Evolutionary conservation across 2,797 vertebrate genomes (phyloP).

Genomic region (Morus bassanus): DNA sequence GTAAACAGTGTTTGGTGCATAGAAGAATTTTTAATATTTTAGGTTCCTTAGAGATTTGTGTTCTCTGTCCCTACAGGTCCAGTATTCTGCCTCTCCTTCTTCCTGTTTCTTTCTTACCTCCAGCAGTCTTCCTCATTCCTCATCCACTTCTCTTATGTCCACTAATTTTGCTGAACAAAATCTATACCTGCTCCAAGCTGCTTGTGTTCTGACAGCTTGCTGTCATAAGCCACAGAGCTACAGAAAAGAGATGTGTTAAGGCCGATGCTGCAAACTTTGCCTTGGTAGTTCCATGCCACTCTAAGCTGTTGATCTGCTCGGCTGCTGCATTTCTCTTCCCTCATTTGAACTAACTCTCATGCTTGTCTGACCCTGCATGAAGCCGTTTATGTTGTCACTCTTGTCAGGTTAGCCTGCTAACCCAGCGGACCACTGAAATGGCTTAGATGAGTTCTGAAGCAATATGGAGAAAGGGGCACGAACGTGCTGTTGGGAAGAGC

Average conservation of each 20-base stretch:
- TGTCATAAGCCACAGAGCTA: background rate
- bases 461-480: background rate
- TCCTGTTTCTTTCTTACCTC: background rate
- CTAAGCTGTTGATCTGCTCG: background rate
- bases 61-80: background rate
- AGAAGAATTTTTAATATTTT: background rate
- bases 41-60: background rate
- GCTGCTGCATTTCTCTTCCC: background rate
- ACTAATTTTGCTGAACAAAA: background rate
- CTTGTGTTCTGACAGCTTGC: background rate
- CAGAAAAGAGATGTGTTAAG: background rate
- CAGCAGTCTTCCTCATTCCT: fast-evolving
- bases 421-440: background rate
- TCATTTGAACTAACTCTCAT: background rate
- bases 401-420: background rate
- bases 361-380: background rate
- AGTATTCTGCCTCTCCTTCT: background rate
- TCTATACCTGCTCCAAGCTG: background rate
- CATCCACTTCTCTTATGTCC: background rate
- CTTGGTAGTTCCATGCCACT: background rate
- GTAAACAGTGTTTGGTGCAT: background rate
- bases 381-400: background rate
- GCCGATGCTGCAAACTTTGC: background rate
- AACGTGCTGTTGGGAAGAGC: background rate
- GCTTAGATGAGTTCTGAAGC: background rate